Conservation (phyloP, 2,888 invertebrate species). For the Sturmia bella region DNA sequence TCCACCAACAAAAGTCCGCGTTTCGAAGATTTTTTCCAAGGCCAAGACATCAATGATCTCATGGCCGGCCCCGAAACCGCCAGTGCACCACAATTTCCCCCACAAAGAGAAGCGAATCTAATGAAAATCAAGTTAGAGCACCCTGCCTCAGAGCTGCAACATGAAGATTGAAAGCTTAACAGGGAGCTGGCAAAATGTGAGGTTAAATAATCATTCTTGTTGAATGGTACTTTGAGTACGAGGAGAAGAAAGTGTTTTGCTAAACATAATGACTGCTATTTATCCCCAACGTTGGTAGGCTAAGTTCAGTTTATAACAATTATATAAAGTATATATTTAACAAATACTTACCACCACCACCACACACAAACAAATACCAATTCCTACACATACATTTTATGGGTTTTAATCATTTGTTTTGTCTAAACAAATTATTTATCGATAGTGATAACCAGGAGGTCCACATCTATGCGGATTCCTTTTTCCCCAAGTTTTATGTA, state of each 20-base stretch:
- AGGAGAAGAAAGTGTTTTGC: constrained; percentile 25
- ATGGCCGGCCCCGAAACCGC: constrained; percentile 75
- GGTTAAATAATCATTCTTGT: constrained; percentile 18
- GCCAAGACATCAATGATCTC: constrained; percentile 79
- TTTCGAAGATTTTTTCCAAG: constrained; percentile 80
- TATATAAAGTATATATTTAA: constrained; percentile 47
- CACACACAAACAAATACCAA: not conserved
- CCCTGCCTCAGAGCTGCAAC: constrained; percentile 79
- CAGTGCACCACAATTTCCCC: constrained; percentile 73
- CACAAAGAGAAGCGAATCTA: constrained; percentile 76
- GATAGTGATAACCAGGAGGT: too few species aligned
- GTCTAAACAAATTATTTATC: too few species aligned
- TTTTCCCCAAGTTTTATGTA: too few species aligned
- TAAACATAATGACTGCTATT: constrained; percentile 77
- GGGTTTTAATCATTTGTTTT: constrained; percentile 7
- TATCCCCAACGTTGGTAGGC: constrained; percentile 78
- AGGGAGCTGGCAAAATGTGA: not conserved
- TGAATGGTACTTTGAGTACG: not conserved
- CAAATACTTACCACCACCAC: constrained; percentile 58
- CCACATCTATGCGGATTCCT: too few species aligned
- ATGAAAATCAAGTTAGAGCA: constrained; percentile 81
- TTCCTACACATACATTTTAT: constrained; percentile 9
- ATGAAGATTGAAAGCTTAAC: constrained; percentile 77
- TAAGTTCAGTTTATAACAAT: constrained; percentile 62
- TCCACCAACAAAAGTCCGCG: constrained; percentile 80